phyloP scores from a whole-genome alignment of 64 coral and sea anemone genomes.

The Exaiptasia diaphana region DNA sequence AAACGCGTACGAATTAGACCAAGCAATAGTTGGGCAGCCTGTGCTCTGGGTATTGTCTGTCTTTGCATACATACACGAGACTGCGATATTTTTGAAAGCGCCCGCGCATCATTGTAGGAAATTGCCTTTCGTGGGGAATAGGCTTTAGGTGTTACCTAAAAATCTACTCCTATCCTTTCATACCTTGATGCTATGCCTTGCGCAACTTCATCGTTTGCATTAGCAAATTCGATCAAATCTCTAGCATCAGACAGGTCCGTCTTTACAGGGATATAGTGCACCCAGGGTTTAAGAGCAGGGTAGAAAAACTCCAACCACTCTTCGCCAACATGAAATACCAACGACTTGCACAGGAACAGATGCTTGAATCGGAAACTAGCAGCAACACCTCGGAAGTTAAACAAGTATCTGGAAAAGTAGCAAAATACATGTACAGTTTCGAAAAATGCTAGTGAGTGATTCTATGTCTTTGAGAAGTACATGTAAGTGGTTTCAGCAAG shows the following conservation, averaged over 20 bases:
- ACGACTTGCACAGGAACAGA: conserved; percentile 86
- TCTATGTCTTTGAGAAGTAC: not conserved
- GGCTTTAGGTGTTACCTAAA: too few relatives aligned
- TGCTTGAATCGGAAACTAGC: conserved; percentile 98
- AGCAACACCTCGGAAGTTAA: conserved; percentile 97
- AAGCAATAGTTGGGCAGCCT: not conserved
- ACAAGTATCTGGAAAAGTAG: conserved; percentile 70
- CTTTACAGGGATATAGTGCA: conserved; percentile 92
- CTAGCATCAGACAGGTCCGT: conserved; percentile 77
- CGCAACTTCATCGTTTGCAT: conserved; percentile 74
- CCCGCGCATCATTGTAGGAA: too few relatives aligned
- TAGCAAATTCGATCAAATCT: conserved; percentile 87
- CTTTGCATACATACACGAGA: too few relatives aligned
- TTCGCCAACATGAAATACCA: conserved; percentile 93
- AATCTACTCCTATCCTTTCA: too few relatives aligned
- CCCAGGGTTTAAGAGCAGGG: conserved; percentile 86
- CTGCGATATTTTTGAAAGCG: too few relatives aligned
- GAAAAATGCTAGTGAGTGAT: not conserved
- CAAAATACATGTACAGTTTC: not conserved
- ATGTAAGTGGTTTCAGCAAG: not conserved
- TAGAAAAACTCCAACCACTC: conserved; percentile 98
- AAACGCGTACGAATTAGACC: not conserved
- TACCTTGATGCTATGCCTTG: conserved; percentile 87
- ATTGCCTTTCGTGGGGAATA: not conserved
- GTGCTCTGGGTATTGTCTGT: too few relatives aligned